Percentiles rank a stretch among this genome's conserved stretches.
Conservation (phyloP, 2,888 invertebrate species). For the Drosophila cognata region DNA sequence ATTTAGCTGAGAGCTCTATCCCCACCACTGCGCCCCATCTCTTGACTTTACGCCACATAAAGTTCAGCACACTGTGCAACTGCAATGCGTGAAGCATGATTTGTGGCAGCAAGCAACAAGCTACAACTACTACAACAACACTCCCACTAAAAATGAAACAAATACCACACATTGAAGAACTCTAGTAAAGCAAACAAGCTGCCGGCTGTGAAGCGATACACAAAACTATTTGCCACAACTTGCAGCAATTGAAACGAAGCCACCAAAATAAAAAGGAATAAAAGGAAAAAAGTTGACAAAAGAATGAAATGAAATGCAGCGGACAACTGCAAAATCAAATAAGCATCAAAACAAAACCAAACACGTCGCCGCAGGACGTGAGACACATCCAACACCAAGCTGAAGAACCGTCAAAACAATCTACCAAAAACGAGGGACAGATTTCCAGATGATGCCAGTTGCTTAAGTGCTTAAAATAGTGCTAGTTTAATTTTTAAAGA, state of each 20-base stretch:
- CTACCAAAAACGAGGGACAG: background rate
- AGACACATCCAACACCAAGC: background rate
- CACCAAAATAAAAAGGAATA: slow-evolving; percentile 2
- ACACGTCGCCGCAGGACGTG: slow-evolving; percentile 57
- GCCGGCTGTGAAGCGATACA: slow-evolving; percentile 56
- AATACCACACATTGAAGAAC: slow-evolving; percentile 34
- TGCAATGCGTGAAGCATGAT: slow-evolving; percentile 68
- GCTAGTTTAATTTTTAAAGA: background rate
- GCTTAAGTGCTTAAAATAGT: background rate
- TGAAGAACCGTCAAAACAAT: slow-evolving; percentile 9
- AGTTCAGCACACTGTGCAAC: slow-evolving; percentile 71
- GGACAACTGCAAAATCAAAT: slow-evolving; percentile 70
- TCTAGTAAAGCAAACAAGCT: slow-evolving; percentile 66
- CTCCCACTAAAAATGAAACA: slow-evolving; percentile 27
- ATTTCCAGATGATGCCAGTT: background rate
- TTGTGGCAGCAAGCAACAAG: slow-evolving; percentile 44
- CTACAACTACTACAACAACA: slow-evolving; percentile 8
- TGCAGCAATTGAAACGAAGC: slow-evolving; percentile 57
- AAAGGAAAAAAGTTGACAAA: background rate
- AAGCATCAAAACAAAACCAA: slow-evolving; percentile 72
- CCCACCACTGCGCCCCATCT: background rate
- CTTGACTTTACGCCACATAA: slow-evolving; percentile 46
- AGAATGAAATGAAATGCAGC: slow-evolving; percentile 34
- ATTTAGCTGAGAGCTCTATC: slow-evolving; percentile 54
- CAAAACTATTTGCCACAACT: slow-evolving; percentile 76